Evolutionary conservation across 2,888 invertebrate species (phyloP).

Genomic region (Labia minor): DNA sequence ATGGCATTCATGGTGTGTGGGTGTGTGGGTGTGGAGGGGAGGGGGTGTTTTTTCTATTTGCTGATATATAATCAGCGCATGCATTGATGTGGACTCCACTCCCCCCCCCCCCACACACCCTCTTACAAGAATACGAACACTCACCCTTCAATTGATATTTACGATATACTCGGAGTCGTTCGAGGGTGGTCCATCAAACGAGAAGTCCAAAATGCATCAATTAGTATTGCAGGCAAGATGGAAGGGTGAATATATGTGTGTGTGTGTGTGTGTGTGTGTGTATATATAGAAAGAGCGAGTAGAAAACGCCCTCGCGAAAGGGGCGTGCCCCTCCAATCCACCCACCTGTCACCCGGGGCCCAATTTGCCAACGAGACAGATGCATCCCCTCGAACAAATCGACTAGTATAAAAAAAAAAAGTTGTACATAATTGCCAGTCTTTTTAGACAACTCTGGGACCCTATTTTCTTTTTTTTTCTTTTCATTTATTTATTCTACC

Average conservation of each 20-base stretch:
- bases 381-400: not conserved
- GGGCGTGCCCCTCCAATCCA: not conserved
- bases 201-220: not conserved
- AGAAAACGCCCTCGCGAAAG: not conserved
- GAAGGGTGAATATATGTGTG: too few relatives aligned
- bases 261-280: too few relatives aligned
- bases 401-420: not conserved
- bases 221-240: not conserved
- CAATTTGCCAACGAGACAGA: constrained; percentile 2
- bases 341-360: constrained; percentile 3
- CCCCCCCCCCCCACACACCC: not conserved
- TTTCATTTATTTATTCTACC: too few relatives aligned
- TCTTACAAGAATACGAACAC: not conserved
- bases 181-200: not conserved
- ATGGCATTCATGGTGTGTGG: constrained; percentile 14
- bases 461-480: too few relatives aligned
- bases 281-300: not conserved
- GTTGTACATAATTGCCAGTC: not conserved
- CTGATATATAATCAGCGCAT: too few relatives aligned
- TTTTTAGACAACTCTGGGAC: not conserved
- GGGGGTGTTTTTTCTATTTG: constrained; percentile 3
- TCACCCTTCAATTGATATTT: not conserved
- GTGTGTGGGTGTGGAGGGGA: constrained; percentile 16
- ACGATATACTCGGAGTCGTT: not conserved
- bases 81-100: not conserved